phyloP scores from a whole-genome alignment of 2,888 invertebrate genomes.

The Choreutis nemorana region DNA sequence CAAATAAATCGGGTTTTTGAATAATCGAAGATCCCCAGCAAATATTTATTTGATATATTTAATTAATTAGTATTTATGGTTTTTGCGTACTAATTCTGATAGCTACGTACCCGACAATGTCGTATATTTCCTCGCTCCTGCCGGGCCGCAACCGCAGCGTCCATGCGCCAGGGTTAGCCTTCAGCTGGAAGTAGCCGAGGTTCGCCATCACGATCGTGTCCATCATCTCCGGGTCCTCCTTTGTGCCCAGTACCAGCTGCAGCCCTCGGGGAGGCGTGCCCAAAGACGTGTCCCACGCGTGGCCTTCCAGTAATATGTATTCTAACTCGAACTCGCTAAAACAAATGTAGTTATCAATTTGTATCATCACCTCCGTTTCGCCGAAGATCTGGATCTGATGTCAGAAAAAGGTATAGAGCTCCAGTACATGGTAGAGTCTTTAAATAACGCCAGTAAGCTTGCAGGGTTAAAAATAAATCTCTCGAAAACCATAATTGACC shows the following conservation, averaged over 20 bases:
- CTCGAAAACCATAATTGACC: no score
- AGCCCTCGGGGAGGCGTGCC: conserved; percentile 96
- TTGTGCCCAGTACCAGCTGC: conserved; percentile 93
- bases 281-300: conserved; percentile 91
- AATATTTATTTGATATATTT: no score
- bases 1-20: no score
- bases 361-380: no score
- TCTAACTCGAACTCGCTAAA: conserved; percentile 95
- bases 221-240: conserved; percentile 76
- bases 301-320: conserved; percentile 91
- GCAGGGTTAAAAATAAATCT: no score
- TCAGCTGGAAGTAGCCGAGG: conserved; percentile 94
- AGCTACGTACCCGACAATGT: conserved; percentile 76
- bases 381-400: no score
- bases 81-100: no score
- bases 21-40: no score
- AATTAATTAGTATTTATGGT: no score
- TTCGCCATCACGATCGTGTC: conserved; percentile 99
- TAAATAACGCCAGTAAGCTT: no score
- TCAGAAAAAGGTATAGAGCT: no score
- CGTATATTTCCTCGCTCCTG: conserved; percentile 93
- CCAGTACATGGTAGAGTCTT: no score
- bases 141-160: conserved; percentile 88
- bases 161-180: conserved; percentile 98
- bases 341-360: conserved; percentile 3